Base-by-base conservation (phyloP, 2,113 vertebrate genomes). In the Chloebia gouldiae region DNA sequence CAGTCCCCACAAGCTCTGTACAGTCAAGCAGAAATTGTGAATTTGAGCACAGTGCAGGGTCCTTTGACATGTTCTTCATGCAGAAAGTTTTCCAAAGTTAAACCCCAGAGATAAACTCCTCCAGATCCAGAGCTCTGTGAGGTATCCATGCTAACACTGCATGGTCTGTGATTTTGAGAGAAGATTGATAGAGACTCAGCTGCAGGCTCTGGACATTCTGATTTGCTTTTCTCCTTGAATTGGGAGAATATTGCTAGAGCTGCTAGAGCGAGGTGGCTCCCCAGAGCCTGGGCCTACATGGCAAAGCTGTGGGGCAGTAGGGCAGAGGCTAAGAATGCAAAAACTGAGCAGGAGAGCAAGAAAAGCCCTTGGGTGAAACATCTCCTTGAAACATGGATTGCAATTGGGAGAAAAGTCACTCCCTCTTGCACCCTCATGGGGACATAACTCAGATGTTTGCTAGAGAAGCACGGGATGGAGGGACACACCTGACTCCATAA, bases 401-500 rank as follows among this genome's bases (percentile, higher is more conserved):
- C 50, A 80, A 86, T 0, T 64, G 37, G 15, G 28, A 91, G 47
- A 35, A 81, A 88, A 47, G 86, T 44, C 33, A 37, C 54, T 61
- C 49, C 47, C 40, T 75, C 57, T 27, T 64, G 40, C 42, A 39
- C 57, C 59, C 70, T 78, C 59, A 70, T 51, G 40, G 28, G 24
- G 16, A 63, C 56, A 12, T 66, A 78, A 50, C 60, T 70, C 54
- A 51, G 27, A 12, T 51, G 15, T 78, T 75, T 88, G 30, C 27
- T 37, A 6, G 57, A 66, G 40, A 45, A 84, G 37, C n/a, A 45
- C 0, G 0, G 33, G 27, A 20, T 20, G 33, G 63, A 75, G 44
- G 60, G 64, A 72, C 68, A 75, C 91, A 93, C 81, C 51, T 92
- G 86, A 39, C 77, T 56, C 90, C 16, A 53, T 93, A 77, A 92